These are phyloP conservation scores for Ophiothrix spiculata DNA, from an alignment of 35 echinoderm and acorn worm genomes.

Conservation along the genomic window DNA sequence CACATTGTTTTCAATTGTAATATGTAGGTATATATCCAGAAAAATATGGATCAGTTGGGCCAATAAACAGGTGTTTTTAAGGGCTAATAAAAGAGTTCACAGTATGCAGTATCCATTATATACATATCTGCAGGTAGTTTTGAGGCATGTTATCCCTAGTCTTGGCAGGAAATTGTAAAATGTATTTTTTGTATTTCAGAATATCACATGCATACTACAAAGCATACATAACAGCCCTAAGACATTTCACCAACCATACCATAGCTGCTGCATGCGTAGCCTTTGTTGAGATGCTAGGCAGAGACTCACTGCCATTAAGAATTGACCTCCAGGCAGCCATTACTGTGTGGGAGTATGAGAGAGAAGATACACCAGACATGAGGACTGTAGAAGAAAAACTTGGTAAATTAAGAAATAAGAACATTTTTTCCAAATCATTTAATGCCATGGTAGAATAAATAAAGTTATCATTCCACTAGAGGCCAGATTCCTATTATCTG, in stretches of 20 bases:
- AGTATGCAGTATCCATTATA: no score
- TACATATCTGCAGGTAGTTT: no score
- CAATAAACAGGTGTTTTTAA: no score
- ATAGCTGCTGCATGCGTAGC: constrained; percentile 66
- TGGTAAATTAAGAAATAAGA: constrained; percentile 36
- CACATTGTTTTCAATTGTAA: no score
- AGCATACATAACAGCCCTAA: constrained; percentile 69
- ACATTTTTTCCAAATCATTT: no score
- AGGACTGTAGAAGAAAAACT: constrained; percentile 58
- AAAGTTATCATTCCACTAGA: no score
- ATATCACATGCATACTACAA: constrained; percentile 68
- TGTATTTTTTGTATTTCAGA: constrained; percentile 21
- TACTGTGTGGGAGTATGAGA: constrained; percentile 32
- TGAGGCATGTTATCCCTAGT: no score
- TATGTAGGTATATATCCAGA: no score
- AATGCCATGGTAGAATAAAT: no score
- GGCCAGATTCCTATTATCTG: no score
- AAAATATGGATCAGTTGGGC: neutral
- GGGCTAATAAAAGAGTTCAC: no score
- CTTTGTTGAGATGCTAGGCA: constrained; percentile 87
- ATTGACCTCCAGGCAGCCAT: constrained; percentile 65
- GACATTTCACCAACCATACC: constrained; percentile 46
- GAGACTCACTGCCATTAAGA: constrained; percentile 54
- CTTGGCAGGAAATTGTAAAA: no score
- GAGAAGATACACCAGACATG: constrained; percentile 28